A percentile compares a stretch with the other conserved stretches of the same genome.
phyloP scores from a whole-genome alignment of 2,888 invertebrate species.

The Patella pellucida region DNA sequence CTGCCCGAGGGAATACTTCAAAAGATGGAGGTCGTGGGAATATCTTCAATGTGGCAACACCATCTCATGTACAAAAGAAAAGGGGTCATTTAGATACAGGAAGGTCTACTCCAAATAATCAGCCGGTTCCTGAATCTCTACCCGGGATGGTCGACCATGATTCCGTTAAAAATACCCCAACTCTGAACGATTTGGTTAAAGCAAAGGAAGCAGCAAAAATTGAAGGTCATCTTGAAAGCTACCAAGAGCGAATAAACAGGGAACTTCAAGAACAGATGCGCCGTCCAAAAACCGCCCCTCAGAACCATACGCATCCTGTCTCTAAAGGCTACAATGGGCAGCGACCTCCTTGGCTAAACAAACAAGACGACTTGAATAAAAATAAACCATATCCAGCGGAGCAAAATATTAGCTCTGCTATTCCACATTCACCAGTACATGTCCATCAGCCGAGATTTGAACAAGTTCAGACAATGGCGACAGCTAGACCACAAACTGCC shows the following conservation, averaged over 20 bases:
- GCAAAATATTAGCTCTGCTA: neutral
- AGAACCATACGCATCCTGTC: neutral
- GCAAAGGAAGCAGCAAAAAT: neutral
- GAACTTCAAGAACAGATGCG: neutral
- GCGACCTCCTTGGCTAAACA: neutral
- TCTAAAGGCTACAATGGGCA: neutral
- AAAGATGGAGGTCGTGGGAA: neutral
- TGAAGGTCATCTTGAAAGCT: neutral
- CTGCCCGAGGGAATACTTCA: neutral
- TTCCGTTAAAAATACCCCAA: neutral
- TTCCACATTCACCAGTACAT: neutral
- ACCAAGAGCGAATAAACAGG: neutral
- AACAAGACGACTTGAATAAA: neutral
- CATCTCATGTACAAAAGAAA: neutral
- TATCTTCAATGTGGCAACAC: neutral
- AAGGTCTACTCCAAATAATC: neutral
- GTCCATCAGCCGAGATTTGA: neutral
- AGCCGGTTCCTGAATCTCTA: neutral
- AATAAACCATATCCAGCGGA: neutral
- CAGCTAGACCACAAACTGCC: slow-evolving; percentile 4
- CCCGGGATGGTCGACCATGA: neutral
- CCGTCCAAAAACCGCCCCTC: neutral
- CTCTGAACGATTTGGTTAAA: neutral
- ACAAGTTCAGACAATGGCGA: neutral
- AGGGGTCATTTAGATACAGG: neutral